These are phyloP conservation scores for Vicugna pacos DNA, from an alignment of 2,113 vertebrate genomes.

Conservation along the genomic window DNA sequence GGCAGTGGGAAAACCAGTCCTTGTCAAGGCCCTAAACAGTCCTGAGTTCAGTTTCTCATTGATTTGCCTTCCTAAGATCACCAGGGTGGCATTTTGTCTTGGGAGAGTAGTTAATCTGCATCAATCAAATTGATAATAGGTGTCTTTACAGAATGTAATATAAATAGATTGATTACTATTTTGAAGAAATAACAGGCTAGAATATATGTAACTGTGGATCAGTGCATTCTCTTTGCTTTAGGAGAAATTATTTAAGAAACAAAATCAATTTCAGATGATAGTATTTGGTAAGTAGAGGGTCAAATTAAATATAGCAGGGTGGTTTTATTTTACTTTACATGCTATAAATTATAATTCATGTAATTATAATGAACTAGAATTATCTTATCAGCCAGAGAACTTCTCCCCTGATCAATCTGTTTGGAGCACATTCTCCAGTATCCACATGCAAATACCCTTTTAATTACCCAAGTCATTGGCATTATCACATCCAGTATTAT, in stretches of 20 bases:
- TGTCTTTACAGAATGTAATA: background rate
- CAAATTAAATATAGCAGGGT: conserved; percentile 41
- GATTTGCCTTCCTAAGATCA: background rate
- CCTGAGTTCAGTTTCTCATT: background rate
- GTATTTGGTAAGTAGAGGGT: background rate
- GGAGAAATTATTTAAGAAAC: conserved; percentile 41
- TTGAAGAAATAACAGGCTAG: background rate
- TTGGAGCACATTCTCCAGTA: conserved; percentile 21
- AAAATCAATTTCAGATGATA: conserved; percentile 15
- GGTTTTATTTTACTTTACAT: background rate
- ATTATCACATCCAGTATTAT: background rate
- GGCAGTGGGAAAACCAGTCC: background rate
- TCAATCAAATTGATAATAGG: background rate
- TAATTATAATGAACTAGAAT: conserved; percentile 26
- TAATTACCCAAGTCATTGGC: conserved; percentile 5
- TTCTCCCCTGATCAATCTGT: background rate
- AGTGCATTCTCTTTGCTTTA: background rate
- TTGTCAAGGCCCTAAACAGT: background rate
- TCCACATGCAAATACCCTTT: background rate
- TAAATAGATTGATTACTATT: background rate
- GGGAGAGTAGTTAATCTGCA: background rate
- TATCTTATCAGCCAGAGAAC: background rate
- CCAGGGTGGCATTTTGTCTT: background rate
- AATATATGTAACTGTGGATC: background rate
- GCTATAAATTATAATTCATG: background rate